phyloP scores from a whole-genome alignment of 1,140 invertebrate genomes.

The Drosophila murphyi region DNA sequence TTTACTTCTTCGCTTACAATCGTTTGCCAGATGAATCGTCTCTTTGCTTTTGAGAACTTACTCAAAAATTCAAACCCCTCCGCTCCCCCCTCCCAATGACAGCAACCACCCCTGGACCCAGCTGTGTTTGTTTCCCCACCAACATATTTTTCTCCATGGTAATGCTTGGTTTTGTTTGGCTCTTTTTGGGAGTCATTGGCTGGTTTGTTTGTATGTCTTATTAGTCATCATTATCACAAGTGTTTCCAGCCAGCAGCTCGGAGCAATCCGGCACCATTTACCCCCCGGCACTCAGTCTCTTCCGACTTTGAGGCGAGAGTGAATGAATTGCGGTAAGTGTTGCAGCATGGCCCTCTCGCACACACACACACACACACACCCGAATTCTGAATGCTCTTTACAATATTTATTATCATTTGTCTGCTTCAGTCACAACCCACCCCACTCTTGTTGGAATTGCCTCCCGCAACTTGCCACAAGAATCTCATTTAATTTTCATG shows the following conservation, averaged over 20 bases:
- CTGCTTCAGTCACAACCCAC: slow-evolving; percentile 17
- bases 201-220: slow-evolving; percentile 68
- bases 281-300: background rate
- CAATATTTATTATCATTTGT: slow-evolving; percentile 77
- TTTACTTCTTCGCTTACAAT: background rate
- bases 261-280: background rate
- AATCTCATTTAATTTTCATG: slow-evolving; percentile 47
- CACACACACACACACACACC: background rate
- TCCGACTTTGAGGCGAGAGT: slow-evolving; percentile 24
- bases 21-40: slow-evolving; percentile 8
- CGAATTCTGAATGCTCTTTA: slow-evolving; percentile 17
- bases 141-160: slow-evolving; percentile 6
- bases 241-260: slow-evolving; percentile 40
- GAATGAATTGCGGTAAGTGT: slow-evolving; percentile 47
- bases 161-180: slow-evolving; percentile 29
- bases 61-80: background rate
- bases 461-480: slow-evolving; percentile 29
- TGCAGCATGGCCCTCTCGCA: slow-evolving; percentile 37
- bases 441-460: slow-evolving; percentile 1
- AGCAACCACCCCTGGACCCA: slow-evolving; percentile 14
- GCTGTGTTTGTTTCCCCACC: slow-evolving; percentile 44
- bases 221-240: slow-evolving; percentile 83
- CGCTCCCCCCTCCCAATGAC: background rate
- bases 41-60: slow-evolving; percentile 10
- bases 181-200: slow-evolving; percentile 26